A percentile compares a stretch with the other conserved stretches of the same genome.
These are phyloP conservation scores for Boleophthalmus pectinirostris DNA, from an alignment of 2,113 vertebrate species.

Conservation along the genomic window DNA sequence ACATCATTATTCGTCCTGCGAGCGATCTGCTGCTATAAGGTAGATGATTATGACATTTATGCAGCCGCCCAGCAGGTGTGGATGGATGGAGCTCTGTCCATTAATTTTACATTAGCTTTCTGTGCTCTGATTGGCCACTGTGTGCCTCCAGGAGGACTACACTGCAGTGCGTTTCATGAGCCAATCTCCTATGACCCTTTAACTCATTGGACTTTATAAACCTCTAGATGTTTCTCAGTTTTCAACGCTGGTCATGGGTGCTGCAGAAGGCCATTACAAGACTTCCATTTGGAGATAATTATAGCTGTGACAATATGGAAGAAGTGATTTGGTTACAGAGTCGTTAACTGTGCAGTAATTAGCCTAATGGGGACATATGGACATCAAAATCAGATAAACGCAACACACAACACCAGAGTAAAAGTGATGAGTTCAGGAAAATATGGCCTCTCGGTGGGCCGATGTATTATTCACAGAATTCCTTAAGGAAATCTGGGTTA, in stretches of 20 bases:
- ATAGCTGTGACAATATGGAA: slow-evolving; percentile 5
- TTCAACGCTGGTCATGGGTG: not conserved
- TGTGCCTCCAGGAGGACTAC: not conserved
- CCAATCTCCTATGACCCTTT: slow-evolving; percentile 1
- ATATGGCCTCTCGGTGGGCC: not conserved
- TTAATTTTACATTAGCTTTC: slow-evolving; percentile 21
- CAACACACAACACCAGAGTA: not conserved
- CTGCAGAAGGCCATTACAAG: not conserved
- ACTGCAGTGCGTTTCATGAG: not conserved
- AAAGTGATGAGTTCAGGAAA: slow-evolving; percentile 11
- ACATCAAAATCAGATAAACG: slow-evolving; percentile 2
- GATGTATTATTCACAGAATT: not conserved
- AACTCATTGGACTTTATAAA: slow-evolving; percentile 5
- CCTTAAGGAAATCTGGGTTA: not conserved
- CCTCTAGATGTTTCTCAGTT: not conserved
- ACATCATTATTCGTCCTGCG: not conserved
- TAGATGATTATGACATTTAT: not conserved
- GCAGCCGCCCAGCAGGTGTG: slow-evolving; percentile 10
- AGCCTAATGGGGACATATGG: not conserved
- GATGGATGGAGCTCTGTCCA: slow-evolving; percentile 3
- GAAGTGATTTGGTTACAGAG: slow-evolving; percentile 7
- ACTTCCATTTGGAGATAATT: not conserved
- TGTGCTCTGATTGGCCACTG: not conserved
- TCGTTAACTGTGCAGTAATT: slow-evolving; percentile 6
- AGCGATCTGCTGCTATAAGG: slow-evolving; percentile 4